Evolutionary conservation across 2,113 vertebrate species (phyloP), one percentile per base, ranked within the genome.

Genomic region (Tympanuchus pallidicinctus): DNA sequence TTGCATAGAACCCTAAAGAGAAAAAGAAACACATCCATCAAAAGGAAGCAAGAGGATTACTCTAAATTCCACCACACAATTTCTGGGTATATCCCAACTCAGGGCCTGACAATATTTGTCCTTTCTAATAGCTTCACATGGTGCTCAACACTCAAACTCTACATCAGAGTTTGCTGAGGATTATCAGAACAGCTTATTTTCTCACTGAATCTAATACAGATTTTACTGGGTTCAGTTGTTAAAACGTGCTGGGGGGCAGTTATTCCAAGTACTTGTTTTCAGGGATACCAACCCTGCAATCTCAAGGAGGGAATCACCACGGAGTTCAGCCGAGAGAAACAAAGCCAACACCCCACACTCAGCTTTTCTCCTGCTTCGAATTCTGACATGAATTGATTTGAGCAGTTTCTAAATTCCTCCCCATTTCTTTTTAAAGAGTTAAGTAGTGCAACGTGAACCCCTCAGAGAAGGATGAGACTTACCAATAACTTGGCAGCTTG

Each of bases 401-500:
- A 7, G 24, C 0, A 1, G 36, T 12, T 90, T 28, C 63, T 60
- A 74, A 88, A 86, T n/a, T 57, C 4, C 11, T 10, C 34, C 6
- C 13, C 16, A 6, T n/a, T 69, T 61, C 25, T 76, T 73, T 59
- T 11, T n/a, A 85, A 77, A 71, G 4, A 20, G 3, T 4, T 4
- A 78, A 72, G 40, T n/a, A 82, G 54, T 12, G 14, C 2, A 28
- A 32, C 8, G 50, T 0, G 7, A 87, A 32, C 4, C 45, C 52
- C 17, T 54, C 18, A 69, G 47, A 74, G 61, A 81, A 79, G 14
- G 87, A 70, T 1, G 10, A 34, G 67, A 76, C 98, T 98, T 94
- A 99, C 99, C 98, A 99, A 90, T 4, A 99, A 98, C 89, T 99
- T 99, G 5, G 99, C 97, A 8, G 99, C 99, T 96, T 99, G 99